Conservation (phyloP, 2,113 vertebrate species). For the Psophia crepitans region DNA sequence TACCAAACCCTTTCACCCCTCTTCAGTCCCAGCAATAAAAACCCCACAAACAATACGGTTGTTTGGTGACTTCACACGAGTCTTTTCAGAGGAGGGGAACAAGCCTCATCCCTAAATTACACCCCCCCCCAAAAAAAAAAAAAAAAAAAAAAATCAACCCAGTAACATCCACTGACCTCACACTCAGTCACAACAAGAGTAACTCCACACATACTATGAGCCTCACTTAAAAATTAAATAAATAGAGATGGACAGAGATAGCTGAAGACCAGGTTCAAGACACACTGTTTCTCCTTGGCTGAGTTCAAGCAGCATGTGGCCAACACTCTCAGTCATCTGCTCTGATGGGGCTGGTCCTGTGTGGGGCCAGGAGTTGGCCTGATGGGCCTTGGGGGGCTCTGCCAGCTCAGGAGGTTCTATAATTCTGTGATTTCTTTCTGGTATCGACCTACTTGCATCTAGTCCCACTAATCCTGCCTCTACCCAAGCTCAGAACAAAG, state of each 20-base stretch:
- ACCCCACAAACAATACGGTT: too few relatives aligned
- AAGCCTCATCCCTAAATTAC: neutral
- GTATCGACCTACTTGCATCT: fast-evolving
- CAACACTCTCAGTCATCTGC: too few relatives aligned
- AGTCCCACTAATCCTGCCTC: neutral
- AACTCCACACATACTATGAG: neutral
- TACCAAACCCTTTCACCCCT: neutral
- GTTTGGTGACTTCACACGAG: neutral
- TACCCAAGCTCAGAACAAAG: too few relatives aligned
- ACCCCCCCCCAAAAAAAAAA: too few relatives aligned
- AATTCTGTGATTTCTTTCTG: too few relatives aligned
- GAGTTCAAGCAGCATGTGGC: too few relatives aligned
- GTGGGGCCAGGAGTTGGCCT: too few relatives aligned
- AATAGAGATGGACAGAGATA: neutral
- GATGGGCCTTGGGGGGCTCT: too few relatives aligned
- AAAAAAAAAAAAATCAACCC: neutral
- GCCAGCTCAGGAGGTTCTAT: too few relatives aligned
- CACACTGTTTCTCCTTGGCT: neutral
- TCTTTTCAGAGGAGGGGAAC: neutral
- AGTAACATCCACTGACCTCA: neutral
- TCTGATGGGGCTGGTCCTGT: too few relatives aligned
- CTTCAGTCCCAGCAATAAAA: neutral
- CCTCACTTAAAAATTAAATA: neutral
- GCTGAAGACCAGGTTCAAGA: neutral
- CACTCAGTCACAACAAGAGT: neutral